phyloP scores from a whole-genome alignment of 2,888 invertebrate species.

The Argynnis bischoffii region DNA sequence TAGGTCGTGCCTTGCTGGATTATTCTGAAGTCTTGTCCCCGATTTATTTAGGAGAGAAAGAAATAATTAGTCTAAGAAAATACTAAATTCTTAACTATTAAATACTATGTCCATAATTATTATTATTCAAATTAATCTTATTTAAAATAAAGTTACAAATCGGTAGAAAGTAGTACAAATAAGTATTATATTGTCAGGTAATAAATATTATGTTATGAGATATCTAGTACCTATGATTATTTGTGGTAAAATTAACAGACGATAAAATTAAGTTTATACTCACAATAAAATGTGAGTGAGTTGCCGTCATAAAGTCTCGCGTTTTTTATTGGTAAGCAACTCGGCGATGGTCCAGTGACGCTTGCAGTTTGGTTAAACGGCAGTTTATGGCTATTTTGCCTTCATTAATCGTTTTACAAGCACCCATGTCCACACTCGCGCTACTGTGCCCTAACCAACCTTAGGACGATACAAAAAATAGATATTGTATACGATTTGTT shows the following conservation, averaged over 20 bases:
- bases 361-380: conserved; percentile 82
- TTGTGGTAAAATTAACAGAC: conserved; percentile 83
- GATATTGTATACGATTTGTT: not conserved
- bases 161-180: not conserved
- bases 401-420: conserved; percentile 82
- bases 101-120: not conserved
- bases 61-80: not conserved
- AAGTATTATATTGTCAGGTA: not conserved
- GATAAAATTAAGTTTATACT: conserved; percentile 83
- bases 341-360: conserved; percentile 75
- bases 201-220: conserved; percentile 74
- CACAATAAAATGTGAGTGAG: conserved; percentile 83
- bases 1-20: conserved; percentile 38
- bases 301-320: conserved; percentile 82
- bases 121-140: not conserved
- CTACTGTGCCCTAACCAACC: conserved; percentile 64
- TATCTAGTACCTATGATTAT: conserved; percentile 74
- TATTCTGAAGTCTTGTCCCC: conserved; percentile 46
- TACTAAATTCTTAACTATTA: not conserved
- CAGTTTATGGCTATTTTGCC: conserved; percentile 81
- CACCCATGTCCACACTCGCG: conserved; percentile 73
- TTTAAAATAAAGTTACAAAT: not conserved
- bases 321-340: conserved; percentile 80
- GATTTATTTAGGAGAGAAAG: conserved; percentile 16
- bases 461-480: conserved; percentile 33